Base-by-base conservation (phyloP, 2,113 vertebrate genomes). In the Leucosticte australis region DNA sequence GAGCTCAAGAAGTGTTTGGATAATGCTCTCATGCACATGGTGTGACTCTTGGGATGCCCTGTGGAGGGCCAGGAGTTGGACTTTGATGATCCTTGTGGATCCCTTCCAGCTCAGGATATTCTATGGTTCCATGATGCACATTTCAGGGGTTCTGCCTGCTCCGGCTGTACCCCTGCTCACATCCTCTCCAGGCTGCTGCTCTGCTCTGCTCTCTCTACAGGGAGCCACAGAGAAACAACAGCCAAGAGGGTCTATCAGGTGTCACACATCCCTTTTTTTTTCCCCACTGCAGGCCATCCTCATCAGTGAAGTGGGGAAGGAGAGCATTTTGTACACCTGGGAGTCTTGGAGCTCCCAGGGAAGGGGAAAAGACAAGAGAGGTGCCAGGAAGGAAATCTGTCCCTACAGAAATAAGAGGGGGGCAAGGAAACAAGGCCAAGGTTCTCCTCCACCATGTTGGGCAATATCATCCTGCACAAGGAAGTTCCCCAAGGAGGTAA, bases 1-100 rank as follows among this genome's bases (percentile, higher is more conserved):
- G 59, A 84, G 68, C 2, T 28, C 44, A 44, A 17, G 37, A 28
- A 44, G 33, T 0, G 0, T 10, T 67, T 67, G 26, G n/a, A 35
- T 11, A 53, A 2, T 6, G 1, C 9, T 27, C 24, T 55, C 30
- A 35, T n/a, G 8, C 41, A n/a, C 9, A 5, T 2, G 30, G 17
- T 41, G 55, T 41, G 21, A 75, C 0, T 47, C 39, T 13, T 53
- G 16, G 39, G 24, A 8, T 31, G 24, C 1, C 30, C 39, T 62
- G n/a, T 76, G 62, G 30, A 76, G 30, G 12, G 21, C 17, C 30
- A 55, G 47, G 11, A 60, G 20, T 1, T 55, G 46, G 14, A 41
- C 49, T 83, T 59, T 3, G 9, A 41, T 35, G 41, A 35, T 49
- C 26, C 17, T 53, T n/a, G 16, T 26, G 46, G 16, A 20, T 47